These are phyloP conservation scores for Benthosema pterotum DNA, from an alignment of 2,797 vertebrate genomes.

Conservation along the genomic window DNA sequence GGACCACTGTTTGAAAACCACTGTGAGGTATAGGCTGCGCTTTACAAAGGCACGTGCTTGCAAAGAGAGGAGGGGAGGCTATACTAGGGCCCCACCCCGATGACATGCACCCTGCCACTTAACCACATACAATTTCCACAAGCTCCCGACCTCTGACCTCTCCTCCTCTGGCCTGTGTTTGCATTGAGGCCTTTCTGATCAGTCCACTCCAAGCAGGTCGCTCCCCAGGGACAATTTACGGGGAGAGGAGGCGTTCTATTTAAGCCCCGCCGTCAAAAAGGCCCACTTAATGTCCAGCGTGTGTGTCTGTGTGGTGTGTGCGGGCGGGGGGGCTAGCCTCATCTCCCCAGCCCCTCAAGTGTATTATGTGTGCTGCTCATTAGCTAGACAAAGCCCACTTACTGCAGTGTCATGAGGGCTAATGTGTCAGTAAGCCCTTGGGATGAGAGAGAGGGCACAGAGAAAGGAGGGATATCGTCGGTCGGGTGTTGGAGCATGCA, in stretches of 20 bases:
- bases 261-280: conserved; percentile 41
- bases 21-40: conserved; percentile 27
- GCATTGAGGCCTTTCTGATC: conserved; percentile 55
- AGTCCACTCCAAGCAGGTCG: conserved; percentile 51
- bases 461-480: not conserved
- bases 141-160: conserved; percentile 61
- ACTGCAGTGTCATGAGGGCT: conserved; percentile 51
- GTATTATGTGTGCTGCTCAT: conserved; percentile 67
- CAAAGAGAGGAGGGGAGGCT: no score
- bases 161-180: conserved; percentile 52
- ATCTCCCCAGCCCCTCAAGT: conserved; percentile 49
- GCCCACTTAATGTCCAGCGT: conserved; percentile 28
- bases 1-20: no score
- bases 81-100: conserved; percentile 46
- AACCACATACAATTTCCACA: conserved; percentile 66
- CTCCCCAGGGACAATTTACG: conserved; percentile 41
- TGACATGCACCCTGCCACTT: conserved; percentile 35
- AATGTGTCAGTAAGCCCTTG: conserved; percentile 60
- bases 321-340: conserved; percentile 12
- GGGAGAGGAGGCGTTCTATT: conserved; percentile 43
- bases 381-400: conserved; percentile 65
- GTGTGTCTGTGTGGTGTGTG: conserved; percentile 34
- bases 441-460: conserved; percentile 38
- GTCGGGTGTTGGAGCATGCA: conserved; percentile 21
- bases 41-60: conserved; percentile 56